phyloP scores from a whole-genome alignment of 2,113 vertebrate genomes.

The Grammomys dolichurus region DNA sequence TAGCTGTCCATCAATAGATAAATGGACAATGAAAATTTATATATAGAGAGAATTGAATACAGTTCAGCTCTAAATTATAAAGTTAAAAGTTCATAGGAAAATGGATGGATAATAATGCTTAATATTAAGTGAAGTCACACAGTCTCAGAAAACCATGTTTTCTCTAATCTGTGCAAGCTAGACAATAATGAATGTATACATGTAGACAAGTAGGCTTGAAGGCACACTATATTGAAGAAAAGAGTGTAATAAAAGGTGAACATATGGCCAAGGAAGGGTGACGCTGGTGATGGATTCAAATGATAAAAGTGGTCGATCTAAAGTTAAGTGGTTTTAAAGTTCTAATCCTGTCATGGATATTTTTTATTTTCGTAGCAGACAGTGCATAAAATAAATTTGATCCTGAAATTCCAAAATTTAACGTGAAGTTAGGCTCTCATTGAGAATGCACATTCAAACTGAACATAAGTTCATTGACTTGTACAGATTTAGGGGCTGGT shows the following conservation, averaged over 20 bases:
- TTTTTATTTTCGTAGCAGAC: neutral
- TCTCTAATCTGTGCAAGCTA: neutral
- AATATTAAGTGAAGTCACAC: neutral
- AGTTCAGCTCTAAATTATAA: neutral
- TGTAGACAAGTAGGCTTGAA: neutral
- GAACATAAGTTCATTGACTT: neutral
- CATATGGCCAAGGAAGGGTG: too few species aligned
- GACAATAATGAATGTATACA: neutral
- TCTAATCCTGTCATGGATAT: neutral
- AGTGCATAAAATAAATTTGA: neutral
- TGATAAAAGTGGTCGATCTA: neutral
- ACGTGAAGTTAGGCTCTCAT: neutral
- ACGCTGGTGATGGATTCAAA: too few species aligned
- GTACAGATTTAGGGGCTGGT: neutral
- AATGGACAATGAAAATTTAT: neutral
- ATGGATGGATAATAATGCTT: neutral
- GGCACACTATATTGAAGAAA: neutral
- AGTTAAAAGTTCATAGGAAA: neutral
- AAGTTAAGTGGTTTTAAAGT: neutral
- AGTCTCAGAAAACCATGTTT: neutral
- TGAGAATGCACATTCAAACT: neutral
- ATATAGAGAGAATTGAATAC: neutral
- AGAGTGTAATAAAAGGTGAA: neutral
- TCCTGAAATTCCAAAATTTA: neutral
- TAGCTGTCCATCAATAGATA: neutral